Conservation (phyloP, 2,888 invertebrate genomes). For the Vesta saturnalis region DNA sequence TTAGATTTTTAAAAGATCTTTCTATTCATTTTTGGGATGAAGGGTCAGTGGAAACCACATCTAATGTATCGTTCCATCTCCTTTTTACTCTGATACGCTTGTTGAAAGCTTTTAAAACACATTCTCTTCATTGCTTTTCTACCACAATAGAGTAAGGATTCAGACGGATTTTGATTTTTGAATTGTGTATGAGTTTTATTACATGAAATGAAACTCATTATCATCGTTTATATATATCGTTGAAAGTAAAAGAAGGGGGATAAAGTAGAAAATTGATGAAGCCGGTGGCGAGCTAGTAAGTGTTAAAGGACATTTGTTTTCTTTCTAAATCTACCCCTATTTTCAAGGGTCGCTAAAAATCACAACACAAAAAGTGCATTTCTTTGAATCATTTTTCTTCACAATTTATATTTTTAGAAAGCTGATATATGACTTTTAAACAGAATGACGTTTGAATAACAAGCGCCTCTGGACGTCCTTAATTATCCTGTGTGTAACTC, state of each 20-base stretch:
- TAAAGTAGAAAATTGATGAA: constrained; percentile 2
- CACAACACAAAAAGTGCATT: constrained; percentile 59
- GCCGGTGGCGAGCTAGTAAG: constrained; percentile 37
- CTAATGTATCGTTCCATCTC: constrained; percentile 19
- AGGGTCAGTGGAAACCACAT: constrained; percentile 36
- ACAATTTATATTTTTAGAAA: background rate
- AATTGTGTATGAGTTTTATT: constrained; percentile 25
- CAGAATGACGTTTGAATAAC: constrained; percentile 23
- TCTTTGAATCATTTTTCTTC: constrained; percentile 47
- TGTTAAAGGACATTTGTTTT: constrained; percentile 56
- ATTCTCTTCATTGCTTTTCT: constrained; percentile 34
- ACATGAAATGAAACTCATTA: background rate
- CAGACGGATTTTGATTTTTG: constrained; percentile 22
- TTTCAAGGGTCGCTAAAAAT: constrained; percentile 42
- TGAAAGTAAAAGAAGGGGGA: background rate
- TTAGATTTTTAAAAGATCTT: constrained; percentile 42
- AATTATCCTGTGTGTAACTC: constrained; percentile 38
- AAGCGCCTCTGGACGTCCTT: constrained; percentile 28
- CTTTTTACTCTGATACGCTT: constrained; percentile 28
- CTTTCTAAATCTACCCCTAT: constrained; percentile 51
- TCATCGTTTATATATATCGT: background rate
- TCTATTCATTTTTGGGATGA: constrained; percentile 40
- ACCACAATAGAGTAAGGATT: constrained; percentile 28
- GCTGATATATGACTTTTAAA: constrained; percentile 22
- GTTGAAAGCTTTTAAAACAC: constrained; percentile 22